Percentiles rank a stretch among this genome's conserved stretches.
Evolutionary conservation across 2,888 invertebrate species (phyloP).

Genomic region (Desoria tigrina): DNA sequence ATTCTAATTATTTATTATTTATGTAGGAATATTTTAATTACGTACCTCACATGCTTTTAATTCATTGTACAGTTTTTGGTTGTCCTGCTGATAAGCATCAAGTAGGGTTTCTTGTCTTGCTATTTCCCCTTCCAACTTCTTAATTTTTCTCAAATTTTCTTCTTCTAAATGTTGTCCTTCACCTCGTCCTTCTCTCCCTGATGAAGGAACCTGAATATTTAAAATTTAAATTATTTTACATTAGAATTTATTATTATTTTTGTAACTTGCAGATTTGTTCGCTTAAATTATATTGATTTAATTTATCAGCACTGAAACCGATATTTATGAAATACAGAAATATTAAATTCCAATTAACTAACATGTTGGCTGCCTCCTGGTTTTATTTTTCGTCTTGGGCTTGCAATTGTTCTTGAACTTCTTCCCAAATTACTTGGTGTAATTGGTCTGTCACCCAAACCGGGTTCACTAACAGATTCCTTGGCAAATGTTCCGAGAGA

Average conservation of each 20-base stretch:
- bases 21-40: not conserved
- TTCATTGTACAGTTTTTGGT: conserved; percentile 38
- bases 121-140: conserved; percentile 39
- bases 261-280: conserved; percentile 8
- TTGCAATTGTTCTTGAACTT: conserved; percentile 24
- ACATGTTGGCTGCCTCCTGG: not conserved
- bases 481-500: too few species aligned
- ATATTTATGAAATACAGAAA: conserved; percentile 15
- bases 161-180: conserved; percentile 19
- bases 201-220: too few species aligned
- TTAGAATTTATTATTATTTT: not conserved
- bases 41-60: conserved; percentile 39
- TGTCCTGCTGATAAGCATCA: conserved; percentile 41
- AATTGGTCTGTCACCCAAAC: too few species aligned
- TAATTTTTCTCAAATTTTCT: conserved; percentile 17
- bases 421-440: not conserved
- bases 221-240: too few species aligned
- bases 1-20: not conserved
- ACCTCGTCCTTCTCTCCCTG: conserved; percentile 21
- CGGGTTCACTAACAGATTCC: too few species aligned
- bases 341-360: conserved; percentile 13
- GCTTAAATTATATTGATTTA: not conserved
- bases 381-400: conserved; percentile 7
- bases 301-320: not conserved
- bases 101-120: conserved; percentile 42